These are phyloP conservation scores for Erythrocercus mccallii DNA, from an alignment of 2,113 vertebrate genomes.

Conservation along the genomic window DNA sequence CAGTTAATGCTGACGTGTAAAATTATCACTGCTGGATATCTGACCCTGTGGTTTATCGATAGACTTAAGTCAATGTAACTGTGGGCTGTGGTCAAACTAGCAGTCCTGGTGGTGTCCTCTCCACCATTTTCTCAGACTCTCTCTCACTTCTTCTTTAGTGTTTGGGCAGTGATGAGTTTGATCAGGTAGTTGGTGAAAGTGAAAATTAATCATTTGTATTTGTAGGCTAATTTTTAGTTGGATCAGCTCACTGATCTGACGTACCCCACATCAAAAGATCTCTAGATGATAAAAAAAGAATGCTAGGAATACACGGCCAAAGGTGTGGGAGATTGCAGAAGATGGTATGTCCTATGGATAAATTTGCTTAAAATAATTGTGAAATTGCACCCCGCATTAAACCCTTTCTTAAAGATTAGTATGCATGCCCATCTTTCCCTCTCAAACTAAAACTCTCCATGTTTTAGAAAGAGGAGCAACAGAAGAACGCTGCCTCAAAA, in stretches of 20 bases:
- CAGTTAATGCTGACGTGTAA: constrained; percentile 38
- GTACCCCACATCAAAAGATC: neutral
- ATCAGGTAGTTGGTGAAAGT: constrained; percentile 13
- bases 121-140: constrained; percentile 62
- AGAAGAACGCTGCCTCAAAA: neutral
- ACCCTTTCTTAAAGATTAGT: neutral
- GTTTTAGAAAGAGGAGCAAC: neutral
- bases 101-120: constrained; percentile 36
- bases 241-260: constrained; percentile 9
- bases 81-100: constrained; percentile 29
- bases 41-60: constrained; percentile 51
- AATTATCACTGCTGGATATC: constrained; percentile 45
- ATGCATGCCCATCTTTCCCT: neutral
- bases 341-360: neutral
- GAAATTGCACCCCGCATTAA: neutral
- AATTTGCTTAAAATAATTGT: neutral
- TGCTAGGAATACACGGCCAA: constrained; percentile 1
- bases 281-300: neutral
- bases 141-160: constrained; percentile 10
- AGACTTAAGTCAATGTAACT: constrained; percentile 30
- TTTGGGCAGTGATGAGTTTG: neutral
- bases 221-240: neutral
- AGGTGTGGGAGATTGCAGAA: neutral
- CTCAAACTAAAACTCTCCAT: neutral
- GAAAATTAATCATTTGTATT: constrained; percentile 48